Base-by-base conservation (phyloP, 1,140 invertebrate genomes). In the Leptonema lineaticorne region DNA sequence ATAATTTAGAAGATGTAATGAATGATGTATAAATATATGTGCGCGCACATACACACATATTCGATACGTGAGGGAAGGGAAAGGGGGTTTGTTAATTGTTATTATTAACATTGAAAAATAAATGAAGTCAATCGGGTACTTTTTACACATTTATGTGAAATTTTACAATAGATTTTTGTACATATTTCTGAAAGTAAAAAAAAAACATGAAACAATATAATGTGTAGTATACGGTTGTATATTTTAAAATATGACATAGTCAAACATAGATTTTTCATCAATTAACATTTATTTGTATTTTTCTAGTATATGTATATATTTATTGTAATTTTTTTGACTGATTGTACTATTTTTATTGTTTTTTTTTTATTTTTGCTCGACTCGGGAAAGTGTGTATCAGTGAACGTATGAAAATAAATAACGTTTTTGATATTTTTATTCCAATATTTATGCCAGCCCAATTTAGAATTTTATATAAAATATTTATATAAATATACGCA, bases 121-220 rank as follows among this genome's bases (percentile, higher is more conserved):
- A n/a, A n/a, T n/a, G n/a, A n/a, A 66, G 69, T 70, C 57, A 59
- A 59, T 59, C 50, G 27, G 50, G 33, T 26, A 63, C 33, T 24
- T 63, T 22, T 59, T 5, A 63, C 26, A 45, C 60, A 46, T 26
- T 29, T n/a, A 46, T 63, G 59, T 24, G 24, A 45, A 56, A 22
- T 57, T 45, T 41, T 67, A 62, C 69, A 71, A 71, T 71, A 71
- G 69, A 71, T 71, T 71, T n/a, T 71, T 71, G 69, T 71, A 71
- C 69, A 71, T 60, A 63, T 64, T 64, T 30, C 45, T n/a, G n/a
- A n/a, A n/a, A n/a, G n/a, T n/a, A n/a, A n/a, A n/a, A n/a, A n/a
- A n/a, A n/a, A n/a, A n/a, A n/a, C n/a, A 66, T 22, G 20, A 70
- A 37, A 58, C 46, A 45, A 70, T 58, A 30, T 63, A 67, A 48